These are phyloP conservation scores for Apamea epomidion DNA, from an alignment of 2,888 invertebrate genomes.

Conservation along the genomic window DNA sequence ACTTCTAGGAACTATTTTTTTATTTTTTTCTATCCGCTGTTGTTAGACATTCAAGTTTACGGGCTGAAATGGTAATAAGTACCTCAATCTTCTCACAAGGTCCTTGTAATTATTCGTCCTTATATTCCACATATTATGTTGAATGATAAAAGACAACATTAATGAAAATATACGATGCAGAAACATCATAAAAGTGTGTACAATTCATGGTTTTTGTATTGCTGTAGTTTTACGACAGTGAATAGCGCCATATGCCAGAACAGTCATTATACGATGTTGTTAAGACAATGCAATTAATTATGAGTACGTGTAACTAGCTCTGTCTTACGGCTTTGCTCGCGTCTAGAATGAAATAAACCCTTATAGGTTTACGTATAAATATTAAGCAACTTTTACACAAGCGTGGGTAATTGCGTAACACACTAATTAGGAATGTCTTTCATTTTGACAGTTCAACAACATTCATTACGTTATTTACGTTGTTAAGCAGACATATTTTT, in stretches of 20 bases:
- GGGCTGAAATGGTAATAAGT: neutral
- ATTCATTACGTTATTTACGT: neutral
- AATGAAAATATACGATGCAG: slow-evolving; percentile 35
- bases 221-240: slow-evolving; percentile 23
- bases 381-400: neutral
- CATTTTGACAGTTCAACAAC: neutral
- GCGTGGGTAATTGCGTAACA: neutral
- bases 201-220: slow-evolving; percentile 27
- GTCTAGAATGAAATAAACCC: neutral
- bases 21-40: neutral
- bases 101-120: neutral
- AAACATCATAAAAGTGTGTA: slow-evolving; percentile 19
- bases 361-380: neutral
- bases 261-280: neutral
- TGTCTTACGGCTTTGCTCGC: neutral
- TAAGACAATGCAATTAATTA: slow-evolving; percentile 4
- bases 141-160: slow-evolving; percentile 23
- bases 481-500: neutral
- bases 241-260: neutral
- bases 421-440: neutral
- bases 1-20: too few species aligned
- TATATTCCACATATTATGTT: neutral
- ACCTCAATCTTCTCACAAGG: neutral
- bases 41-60: neutral
- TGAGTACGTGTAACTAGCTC: neutral